Evolutionary conservation across 2,113 vertebrate species (phyloP).

Genomic region (Gymnocephalus cernua): DNA sequence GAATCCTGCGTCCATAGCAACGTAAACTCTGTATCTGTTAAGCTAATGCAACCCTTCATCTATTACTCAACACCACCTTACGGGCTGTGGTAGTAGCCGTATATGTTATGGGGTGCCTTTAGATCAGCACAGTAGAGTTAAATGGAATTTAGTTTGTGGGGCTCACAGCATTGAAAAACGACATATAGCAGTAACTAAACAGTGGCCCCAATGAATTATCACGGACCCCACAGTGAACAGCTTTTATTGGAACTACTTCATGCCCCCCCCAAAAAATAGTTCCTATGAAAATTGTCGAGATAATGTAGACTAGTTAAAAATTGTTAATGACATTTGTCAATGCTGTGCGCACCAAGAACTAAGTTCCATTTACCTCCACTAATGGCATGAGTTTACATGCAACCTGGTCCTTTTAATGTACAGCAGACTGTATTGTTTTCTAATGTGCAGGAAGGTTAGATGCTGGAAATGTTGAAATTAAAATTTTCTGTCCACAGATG

Average conservation of each 20-base stretch:
- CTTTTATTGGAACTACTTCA: not conserved
- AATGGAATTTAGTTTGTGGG: not conserved
- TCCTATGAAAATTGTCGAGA: too few species aligned
- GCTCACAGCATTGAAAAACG: too few species aligned
- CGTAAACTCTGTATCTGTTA: too few species aligned
- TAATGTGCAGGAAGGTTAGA: not conserved
- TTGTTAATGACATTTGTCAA: not conserved
- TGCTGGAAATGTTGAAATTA: not conserved
- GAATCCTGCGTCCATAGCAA: too few species aligned
- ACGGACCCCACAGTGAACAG: not conserved
- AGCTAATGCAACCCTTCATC: too few species aligned
- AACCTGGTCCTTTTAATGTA: not conserved
- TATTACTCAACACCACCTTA: too few species aligned
- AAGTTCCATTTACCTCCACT: not conserved
- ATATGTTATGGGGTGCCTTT: too few species aligned
- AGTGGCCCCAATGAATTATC: not conserved
- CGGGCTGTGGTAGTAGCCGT: too few species aligned
- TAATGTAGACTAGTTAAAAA: too few species aligned
- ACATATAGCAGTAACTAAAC: too few species aligned
- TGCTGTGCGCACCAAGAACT: not conserved
- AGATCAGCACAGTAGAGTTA: not conserved
- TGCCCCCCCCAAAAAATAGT: too few species aligned
- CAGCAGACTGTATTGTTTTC: not conserved
- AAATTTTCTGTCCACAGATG: constrained; percentile 17
- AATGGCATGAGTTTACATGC: not conserved